phyloP scores from a whole-genome alignment of 2,113 vertebrate species.

The Anolis carolinensis region DNA sequence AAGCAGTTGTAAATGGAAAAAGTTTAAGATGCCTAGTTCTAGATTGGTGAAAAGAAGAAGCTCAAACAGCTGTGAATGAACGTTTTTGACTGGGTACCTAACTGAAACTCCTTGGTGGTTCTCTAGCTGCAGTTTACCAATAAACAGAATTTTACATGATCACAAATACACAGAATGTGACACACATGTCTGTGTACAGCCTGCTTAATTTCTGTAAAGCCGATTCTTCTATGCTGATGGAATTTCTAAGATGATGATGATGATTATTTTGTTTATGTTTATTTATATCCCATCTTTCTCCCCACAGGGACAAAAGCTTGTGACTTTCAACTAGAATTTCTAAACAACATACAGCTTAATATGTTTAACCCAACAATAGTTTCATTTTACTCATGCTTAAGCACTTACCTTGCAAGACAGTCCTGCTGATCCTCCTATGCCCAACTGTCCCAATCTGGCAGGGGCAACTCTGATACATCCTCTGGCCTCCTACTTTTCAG shows the following conservation, averaged over 20 bases:
- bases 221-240: background rate
- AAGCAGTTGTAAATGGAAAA: too few relatives aligned
- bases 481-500: background rate
- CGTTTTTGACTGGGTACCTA: background rate
- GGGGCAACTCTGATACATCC: background rate
- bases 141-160: background rate
- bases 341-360: background rate
- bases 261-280: too few relatives aligned
- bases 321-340: background rate
- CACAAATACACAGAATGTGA: accelerated
- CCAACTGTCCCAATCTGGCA: background rate
- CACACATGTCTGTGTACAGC: background rate
- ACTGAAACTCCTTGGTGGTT: background rate
- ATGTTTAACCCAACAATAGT: background rate
- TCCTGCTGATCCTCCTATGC: background rate
- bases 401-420: background rate
- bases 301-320: background rate
- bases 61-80: background rate
- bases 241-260: conserved; percentile 14
- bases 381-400: background rate
- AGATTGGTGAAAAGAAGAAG: background rate
- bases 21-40: background rate
- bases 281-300: too few relatives aligned
- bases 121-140: background rate
- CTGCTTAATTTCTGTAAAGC: background rate